These are phyloP conservation scores for Coregonus sp. DNA, from an alignment of 2,797 vertebrate species.

Conservation along the genomic window DNA sequence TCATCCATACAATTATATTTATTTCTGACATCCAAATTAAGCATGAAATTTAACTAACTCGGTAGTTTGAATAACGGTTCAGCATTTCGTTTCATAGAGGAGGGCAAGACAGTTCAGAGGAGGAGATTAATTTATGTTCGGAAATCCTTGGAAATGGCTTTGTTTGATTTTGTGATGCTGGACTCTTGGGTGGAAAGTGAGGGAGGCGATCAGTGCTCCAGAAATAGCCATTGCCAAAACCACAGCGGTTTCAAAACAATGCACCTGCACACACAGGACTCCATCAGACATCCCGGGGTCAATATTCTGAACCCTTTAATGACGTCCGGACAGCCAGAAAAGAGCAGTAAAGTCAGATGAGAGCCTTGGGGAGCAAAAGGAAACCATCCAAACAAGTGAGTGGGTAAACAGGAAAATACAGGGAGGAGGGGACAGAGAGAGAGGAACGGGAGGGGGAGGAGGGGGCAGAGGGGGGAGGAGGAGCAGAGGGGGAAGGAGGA, in stretches of 20 bases:
- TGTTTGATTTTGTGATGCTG: slow-evolving; percentile 61
- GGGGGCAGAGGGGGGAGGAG: no score
- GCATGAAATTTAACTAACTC: not conserved
- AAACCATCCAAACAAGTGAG: slow-evolving; percentile 75
- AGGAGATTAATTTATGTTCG: slow-evolving; percentile 53
- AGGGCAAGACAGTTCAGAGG: slow-evolving; percentile 12
- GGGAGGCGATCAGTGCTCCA: slow-evolving; percentile 51
- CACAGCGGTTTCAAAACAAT: slow-evolving; percentile 70
- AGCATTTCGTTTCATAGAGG: slow-evolving; percentile 18
- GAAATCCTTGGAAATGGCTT: slow-evolving; percentile 66
- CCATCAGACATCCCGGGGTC: slow-evolving; percentile 65
- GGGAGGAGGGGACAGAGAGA: slow-evolving; percentile 73
- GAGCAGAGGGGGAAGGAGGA: no score
- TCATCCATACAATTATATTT: not conserved
- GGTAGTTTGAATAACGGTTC: slow-evolving; percentile 26
- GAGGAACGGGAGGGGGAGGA: no score
- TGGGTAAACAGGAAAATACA: slow-evolving; percentile 79
- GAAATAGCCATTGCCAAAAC: slow-evolving; percentile 67
- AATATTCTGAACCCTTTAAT: slow-evolving; percentile 73
- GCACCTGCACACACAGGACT: slow-evolving; percentile 54
- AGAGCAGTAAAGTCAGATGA: slow-evolving; percentile 52
- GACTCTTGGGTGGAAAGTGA: not conserved
- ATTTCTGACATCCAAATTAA: slow-evolving; percentile 21
- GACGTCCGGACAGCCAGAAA: slow-evolving; percentile 64
- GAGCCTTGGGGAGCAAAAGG: slow-evolving; percentile 63